Evolutionary conservation across 64 coral and sea anemone genomes (phyloP), one percentile per base, ranked within the genome.

Genomic region (Montipora sp.): DNA sequence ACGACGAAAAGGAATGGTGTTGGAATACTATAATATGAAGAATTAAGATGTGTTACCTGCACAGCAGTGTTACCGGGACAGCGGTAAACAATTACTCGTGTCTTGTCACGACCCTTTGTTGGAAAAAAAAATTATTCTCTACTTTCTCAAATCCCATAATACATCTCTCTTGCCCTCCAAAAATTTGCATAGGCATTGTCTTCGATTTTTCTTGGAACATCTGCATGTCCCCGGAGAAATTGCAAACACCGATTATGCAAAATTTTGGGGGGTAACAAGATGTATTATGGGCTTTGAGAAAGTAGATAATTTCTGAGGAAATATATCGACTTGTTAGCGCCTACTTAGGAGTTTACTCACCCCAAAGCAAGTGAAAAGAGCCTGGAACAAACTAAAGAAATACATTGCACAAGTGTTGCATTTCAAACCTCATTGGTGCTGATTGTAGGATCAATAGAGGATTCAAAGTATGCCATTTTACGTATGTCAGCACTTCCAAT

Each of bases 401-500:
- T 36, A 53, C 36, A 55, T 18, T 3, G 47, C 4, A 45, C 4
- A 73, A 47, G 47, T 7, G 1, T 47, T 59, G 11, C 22, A 23
- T 10, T 43, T 67, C 79, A 48, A 8, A 83, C 90, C 75, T 46
- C 48, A 9, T 59, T 27, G 21, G 44, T 59, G 11, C 48, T 58
- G 49, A 89, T 11, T 61, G 80, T 55, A 13, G 91, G 80, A 77
- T 99, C 89, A 16, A 96, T 92, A 1, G 94, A 93, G 7, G 94
- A 96, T 51, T 99, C 97, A 94, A 99, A 99, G 63, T 99, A 99
- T 0, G 94, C 97, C 63, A 99, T 71, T 77, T 99, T 99, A 3
- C 97, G 81, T 48, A 99, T 99, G 60, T 99, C 94, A 24, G 82
- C 97, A 73, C 83, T 75, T 18, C 97, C 97, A 80, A 70, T 78